Evolutionary conservation across 2,797 vertebrate genomes (phyloP).

Genomic region (Tragopan temminckii): DNA sequence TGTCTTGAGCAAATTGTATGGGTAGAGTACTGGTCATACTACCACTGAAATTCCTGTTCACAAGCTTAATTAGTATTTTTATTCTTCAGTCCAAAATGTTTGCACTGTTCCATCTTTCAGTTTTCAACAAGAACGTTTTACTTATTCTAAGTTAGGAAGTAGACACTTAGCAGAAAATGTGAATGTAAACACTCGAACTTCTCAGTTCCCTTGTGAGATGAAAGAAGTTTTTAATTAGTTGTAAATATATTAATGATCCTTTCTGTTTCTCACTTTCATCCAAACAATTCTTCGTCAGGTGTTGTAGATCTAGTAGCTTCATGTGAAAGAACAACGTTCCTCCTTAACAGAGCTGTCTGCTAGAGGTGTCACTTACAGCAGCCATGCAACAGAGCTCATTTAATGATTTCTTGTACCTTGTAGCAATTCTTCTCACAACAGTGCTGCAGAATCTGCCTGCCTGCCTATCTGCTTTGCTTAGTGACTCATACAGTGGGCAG

Average conservation of each 20-base stretch:
- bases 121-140: not conserved
- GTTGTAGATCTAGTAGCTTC: not conserved
- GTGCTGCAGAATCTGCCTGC: not conserved
- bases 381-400: not conserved
- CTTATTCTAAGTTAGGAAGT: not conserved
- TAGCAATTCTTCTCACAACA: not conserved
- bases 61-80: not conserved
- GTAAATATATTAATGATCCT: not conserved
- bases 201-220: not conserved
- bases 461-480: not conserved
- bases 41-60: not conserved
- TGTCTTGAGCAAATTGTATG: not conserved
- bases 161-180: not conserved
- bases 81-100: not conserved
- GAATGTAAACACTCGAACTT: not conserved
- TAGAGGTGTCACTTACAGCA: not conserved
- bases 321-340: not conserved
- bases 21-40: not conserved
- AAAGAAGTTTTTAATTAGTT: rapidly evolving
- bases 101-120: not conserved
- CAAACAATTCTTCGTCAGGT: not conserved
- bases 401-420: not conserved
- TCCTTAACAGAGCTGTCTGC: not conserved
- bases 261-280: not conserved
- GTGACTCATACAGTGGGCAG: not conserved